phyloP scores from a whole-genome alignment of 2,888 invertebrate species.

The Oscheius myriophilus region DNA sequence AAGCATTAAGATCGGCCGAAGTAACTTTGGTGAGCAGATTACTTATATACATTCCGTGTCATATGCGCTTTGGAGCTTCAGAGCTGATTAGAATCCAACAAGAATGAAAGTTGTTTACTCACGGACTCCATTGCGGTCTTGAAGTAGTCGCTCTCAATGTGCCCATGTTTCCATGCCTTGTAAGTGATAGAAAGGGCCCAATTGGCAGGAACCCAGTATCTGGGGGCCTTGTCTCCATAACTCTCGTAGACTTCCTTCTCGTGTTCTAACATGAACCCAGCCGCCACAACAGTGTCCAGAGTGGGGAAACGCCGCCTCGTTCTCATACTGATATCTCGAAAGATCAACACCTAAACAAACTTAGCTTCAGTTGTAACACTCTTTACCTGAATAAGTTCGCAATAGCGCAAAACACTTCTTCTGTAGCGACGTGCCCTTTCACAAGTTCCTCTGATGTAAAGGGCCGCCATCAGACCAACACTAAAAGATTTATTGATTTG shows the following conservation, averaged over 20 bases:
- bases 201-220: slow-evolving; percentile 58
- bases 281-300: slow-evolving; percentile 52
- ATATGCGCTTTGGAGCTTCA: no score
- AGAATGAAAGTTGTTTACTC: no score
- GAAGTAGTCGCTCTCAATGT: slow-evolving; percentile 56
- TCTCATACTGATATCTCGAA: slow-evolving; percentile 55
- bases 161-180: slow-evolving; percentile 54
- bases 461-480: slow-evolving; percentile 53
- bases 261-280: slow-evolving; percentile 50
- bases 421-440: slow-evolving; percentile 49
- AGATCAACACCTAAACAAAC: slow-evolving; percentile 41
- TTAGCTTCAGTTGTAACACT: neutral
- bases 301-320: slow-evolving; percentile 50
- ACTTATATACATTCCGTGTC: no score
- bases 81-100: no score
- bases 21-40: no score
- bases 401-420: slow-evolving; percentile 49
- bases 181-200: slow-evolving; percentile 56
- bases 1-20: no score
- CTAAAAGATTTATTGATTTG: slow-evolving; percentile 39
- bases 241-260: slow-evolving; percentile 49
- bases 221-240: slow-evolving; percentile 41
- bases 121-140: slow-evolving; percentile 41
- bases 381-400: slow-evolving; percentile 43
- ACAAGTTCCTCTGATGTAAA: slow-evolving; percentile 50